Evolutionary conservation across 2,888 invertebrate genomes (phyloP), one percentile per base, ranked within the genome.

Genomic region (Metopia argyrocephala): DNA sequence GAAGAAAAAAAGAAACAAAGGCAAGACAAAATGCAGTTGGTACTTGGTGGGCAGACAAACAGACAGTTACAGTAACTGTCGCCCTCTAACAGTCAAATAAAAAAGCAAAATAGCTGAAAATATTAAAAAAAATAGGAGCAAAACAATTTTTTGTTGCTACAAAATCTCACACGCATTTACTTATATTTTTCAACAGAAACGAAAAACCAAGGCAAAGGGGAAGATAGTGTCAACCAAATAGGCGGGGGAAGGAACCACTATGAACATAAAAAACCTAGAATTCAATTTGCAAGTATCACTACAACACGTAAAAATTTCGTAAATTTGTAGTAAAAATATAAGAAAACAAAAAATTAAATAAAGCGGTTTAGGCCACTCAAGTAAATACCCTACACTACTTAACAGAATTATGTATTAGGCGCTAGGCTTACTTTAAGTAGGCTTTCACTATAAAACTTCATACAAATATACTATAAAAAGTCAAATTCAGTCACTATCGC

Each of bases 201-300:
- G 31, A 18, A 23, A 9, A 46, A n/a, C n/a, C n/a, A n/a, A n/a
- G 15, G 0, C 12, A 59, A 27, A 45, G 54, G 38, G 3, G 7
- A 38, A 12, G 1, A 1, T 21, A 15, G 31, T 12, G 15, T 46
- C 18, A 15, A 46, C 23, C 12, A 48, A 46, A 46, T 31, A 27
- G 12, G 18, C 56, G 50, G 46, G 23, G 45, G 45, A 3, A 27
- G 23, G 25, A 70, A 59, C 31, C 50, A 57, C n/a, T 45, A 20
- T n/a, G 15, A 31, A 15, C 52, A 59, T 38, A 74, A 54, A 54
- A 27, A 69, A 65, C 57, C 73, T 71, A 64, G 68, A 81, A 81
- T 81, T 74, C 81, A 81, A 81, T 81, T 81, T 71, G 54, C 71
- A 71, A 82, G 76, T 76, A 78, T 75, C 75, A n/a, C n/a, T n/a